Percentiles rank a stretch among this genome's conserved stretches.
Evolutionary conservation across 1,140 invertebrate genomes (phyloP).

Genomic region (Meloidogyne chitwoodi): DNA sequence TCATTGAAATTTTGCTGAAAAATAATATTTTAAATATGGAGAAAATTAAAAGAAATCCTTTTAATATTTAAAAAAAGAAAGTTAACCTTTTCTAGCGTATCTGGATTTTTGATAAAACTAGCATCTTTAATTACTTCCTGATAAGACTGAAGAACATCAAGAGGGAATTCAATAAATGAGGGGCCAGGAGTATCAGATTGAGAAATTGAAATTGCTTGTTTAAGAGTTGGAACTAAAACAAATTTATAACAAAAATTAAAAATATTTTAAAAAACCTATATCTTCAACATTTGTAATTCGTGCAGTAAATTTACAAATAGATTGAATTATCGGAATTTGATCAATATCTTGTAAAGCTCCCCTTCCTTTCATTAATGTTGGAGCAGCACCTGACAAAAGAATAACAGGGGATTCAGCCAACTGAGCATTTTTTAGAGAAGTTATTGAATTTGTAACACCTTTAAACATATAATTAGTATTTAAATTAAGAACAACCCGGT

Average conservation of each 20-base stretch:
- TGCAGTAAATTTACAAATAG: constrained; percentile 67
- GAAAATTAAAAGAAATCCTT: neutral
- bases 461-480: neutral
- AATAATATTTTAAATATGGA: neutral
- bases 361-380: constrained; percentile 63
- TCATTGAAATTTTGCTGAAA: constrained; percentile 57
- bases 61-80: no score
- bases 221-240: constrained; percentile 10
- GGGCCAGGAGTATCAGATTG: constrained; percentile 69
- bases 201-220: constrained; percentile 65
- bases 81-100: constrained; percentile 7
- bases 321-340: constrained; percentile 68
- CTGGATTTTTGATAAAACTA: constrained; percentile 62
- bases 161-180: constrained; percentile 70
- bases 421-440: constrained; percentile 71
- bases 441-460: constrained; percentile 69
- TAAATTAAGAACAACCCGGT: constrained; percentile 61
- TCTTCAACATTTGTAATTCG: constrained; percentile 64
- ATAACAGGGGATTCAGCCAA: constrained; percentile 70
- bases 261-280: constrained; percentile 64
- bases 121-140: constrained; percentile 65
- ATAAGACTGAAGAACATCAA: constrained; percentile 70
- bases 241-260: neutral
- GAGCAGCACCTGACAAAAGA: constrained; percentile 64
- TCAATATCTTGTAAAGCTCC: constrained; percentile 69